These are phyloP conservation scores for Siniperca chuatsi DNA, from an alignment of 2,113 vertebrate species.

Conservation along the genomic window DNA sequence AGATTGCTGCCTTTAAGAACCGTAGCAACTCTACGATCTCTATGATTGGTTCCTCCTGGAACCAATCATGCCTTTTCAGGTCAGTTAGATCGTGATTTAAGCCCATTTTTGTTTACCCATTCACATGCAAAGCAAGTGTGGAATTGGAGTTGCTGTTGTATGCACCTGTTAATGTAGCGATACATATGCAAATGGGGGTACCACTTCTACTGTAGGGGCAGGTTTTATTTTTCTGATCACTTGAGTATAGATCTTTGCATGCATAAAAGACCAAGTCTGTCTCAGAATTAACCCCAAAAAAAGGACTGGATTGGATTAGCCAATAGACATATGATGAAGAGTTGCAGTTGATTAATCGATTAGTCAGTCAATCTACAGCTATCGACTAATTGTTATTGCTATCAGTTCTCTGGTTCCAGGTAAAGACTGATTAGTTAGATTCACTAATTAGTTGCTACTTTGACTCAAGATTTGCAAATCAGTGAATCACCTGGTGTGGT, in stretches of 20 bases:
- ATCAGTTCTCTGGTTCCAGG: neutral
- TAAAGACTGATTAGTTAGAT: neutral
- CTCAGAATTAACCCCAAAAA: conserved; percentile 9
- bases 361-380: neutral
- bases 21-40: conserved; percentile 2
- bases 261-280: neutral
- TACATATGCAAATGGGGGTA: conserved; percentile 55
- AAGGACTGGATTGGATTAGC: neutral
- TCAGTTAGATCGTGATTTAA: conserved; percentile 31
- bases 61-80: conserved; percentile 35
- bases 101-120: conserved; percentile 44
- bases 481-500: neutral
- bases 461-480: neutral
- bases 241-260: conserved; percentile 3
- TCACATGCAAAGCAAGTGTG: conserved; percentile 50
- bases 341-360: neutral
- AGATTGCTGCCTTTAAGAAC: conserved; percentile 20
- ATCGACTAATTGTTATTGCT: neutral
- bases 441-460: neutral
- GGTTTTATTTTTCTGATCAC: conserved; percentile 5
- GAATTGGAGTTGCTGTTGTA: conserved; percentile 28
- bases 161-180: conserved; percentile 44
- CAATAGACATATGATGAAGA: neutral
- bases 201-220: conserved; percentile 9
- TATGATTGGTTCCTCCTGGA: too few relatives aligned